Base-by-base conservation (phyloP, 2,888 invertebrate genomes). In the Melanophora roralis region DNA sequence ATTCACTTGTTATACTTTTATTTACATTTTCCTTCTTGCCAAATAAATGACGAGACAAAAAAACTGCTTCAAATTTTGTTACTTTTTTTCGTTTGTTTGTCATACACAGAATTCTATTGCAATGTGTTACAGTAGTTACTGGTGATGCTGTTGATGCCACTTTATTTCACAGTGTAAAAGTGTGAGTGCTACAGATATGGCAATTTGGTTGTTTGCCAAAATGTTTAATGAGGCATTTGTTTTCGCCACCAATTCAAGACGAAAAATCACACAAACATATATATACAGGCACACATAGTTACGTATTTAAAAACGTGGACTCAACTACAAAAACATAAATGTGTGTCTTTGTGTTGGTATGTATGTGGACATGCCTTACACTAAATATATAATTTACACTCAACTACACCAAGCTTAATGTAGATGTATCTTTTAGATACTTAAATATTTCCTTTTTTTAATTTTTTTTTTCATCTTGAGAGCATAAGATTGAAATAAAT, bases 171-270 rank as follows among this genome's bases (percentile, higher is more conserved):
- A 21, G 8, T 45, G 23, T 34, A 34, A 21, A 45, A 53, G 53
- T 53, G 23, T 43, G 34, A 71, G 51, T 32, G n/a, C 43, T 64
- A 72, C 45, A 72, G 53, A 59, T 64, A 68, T 73, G 68, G 68
- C 76, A 76, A 76, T 76, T 80, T 80, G 80, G 80, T 76, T 43
- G 64, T 68, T 68, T 80, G 80, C 80, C 80, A 80, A 80, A 73
- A 80, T 76, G 80, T 80, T 80, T 76, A 80, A 80, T 80, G 80
- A 80, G 80, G 76, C 80, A 80, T 80, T 80, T 80, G 80, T 80
- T 80, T 80, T 80, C 68, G 68, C 80, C 72, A 76, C 76, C 76
- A 76, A 72, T 80, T 80, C 62, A 72, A 76, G 67, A 76, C 32
- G 60, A 57, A 36, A 65, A n/a, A 34, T 45, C 43, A 40, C 51